Conservation (phyloP, 1,140 invertebrate species). For the Pseudomyrmex pallidus region DNA sequence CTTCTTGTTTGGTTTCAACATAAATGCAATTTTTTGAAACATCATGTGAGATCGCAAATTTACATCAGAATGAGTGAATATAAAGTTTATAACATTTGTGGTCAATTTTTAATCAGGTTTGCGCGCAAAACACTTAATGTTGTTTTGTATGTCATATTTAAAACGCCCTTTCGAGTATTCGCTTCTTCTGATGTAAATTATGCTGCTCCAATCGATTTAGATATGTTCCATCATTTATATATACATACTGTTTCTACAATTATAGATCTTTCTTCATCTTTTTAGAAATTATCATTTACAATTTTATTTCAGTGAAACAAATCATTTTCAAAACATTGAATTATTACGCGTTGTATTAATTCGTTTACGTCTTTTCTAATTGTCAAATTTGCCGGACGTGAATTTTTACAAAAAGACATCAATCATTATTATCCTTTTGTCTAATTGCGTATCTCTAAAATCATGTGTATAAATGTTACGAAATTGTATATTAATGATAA, state of each 20-base stretch:
- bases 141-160: not conserved
- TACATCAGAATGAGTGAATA: conserved; percentile 49
- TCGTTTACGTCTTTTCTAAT: conserved; percentile 37
- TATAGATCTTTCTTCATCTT: conserved; percentile 22
- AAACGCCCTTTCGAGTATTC: conserved; percentile 18
- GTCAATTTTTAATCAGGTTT: too few species aligned
- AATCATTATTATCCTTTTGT: conserved; percentile 34
- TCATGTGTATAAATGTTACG: too few species aligned
- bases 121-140: conserved; percentile 11
- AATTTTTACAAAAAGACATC: conserved; percentile 55
- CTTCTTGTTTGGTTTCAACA: conserved; percentile 58
- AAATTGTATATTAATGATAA: too few species aligned
- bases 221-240: conserved; percentile 58
- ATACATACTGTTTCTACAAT: conserved; percentile 44
- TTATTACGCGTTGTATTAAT: conserved; percentile 21
- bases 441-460: conserved; percentile 19
- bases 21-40: conserved; percentile 57
- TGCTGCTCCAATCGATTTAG: conserved; percentile 35
- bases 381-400: conserved; percentile 33
- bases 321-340: conserved; percentile 29
- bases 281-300: conserved; percentile 24
- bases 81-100: conserved; percentile 4
- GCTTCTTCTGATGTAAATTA: conserved; percentile 61
- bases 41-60: conserved; percentile 51
- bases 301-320: conserved; percentile 65